Conservation (phyloP, 2,888 invertebrate species). For the Morinoia aosen region DNA sequence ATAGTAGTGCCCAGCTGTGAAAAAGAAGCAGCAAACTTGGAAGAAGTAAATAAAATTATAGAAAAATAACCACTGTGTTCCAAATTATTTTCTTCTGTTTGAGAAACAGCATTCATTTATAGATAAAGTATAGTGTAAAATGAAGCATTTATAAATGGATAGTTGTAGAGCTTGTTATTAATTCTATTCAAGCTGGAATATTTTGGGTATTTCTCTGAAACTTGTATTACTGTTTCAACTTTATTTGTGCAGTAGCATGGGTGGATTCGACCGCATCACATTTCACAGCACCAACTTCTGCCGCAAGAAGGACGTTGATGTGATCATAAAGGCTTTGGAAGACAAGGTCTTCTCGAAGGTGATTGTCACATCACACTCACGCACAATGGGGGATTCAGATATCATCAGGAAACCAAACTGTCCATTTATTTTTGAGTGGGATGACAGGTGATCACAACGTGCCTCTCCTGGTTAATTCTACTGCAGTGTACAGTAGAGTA, state of each 20-base stretch:
- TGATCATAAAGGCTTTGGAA: background rate
- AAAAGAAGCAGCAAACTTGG: too few species aligned
- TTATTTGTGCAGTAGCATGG: background rate
- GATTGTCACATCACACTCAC: background rate
- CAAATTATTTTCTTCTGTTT: too few species aligned
- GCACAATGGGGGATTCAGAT: background rate
- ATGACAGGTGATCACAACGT: background rate
- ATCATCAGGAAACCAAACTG: background rate
- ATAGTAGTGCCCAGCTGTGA: too few species aligned
- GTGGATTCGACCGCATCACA: slow-evolving; percentile 22
- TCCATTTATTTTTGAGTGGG: background rate
- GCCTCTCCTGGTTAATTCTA: background rate
- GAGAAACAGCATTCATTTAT: too few species aligned
- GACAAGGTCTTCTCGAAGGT: background rate
- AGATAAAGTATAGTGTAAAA: too few species aligned
- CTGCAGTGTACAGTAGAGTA: background rate
- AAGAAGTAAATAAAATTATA: too few species aligned
- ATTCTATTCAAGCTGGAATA: background rate
- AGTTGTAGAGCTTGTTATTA: too few species aligned
- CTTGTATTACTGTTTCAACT: background rate
- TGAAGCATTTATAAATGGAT: too few species aligned
- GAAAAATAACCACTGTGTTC: too few species aligned
- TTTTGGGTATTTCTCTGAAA: background rate
- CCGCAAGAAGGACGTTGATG: background rate
- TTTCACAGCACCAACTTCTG: background rate